phyloP scores from a whole-genome alignment of 1,140 invertebrate species.

The Plectrocnemia conspersa region DNA sequence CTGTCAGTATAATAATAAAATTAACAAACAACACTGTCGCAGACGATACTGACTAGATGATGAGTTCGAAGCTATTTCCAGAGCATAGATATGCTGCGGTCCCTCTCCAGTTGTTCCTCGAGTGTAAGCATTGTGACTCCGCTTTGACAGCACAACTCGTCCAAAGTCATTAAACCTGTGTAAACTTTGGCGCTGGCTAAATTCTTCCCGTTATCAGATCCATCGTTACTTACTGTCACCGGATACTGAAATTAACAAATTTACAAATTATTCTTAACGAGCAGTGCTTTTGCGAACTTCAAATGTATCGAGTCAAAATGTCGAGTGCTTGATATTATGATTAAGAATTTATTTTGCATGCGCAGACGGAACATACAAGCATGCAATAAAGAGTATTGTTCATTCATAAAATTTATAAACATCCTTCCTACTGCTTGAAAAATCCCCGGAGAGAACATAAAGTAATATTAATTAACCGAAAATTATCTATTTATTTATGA shows the following conservation, averaged over 20 bases:
- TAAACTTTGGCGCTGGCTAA: slow-evolving; percentile 53
- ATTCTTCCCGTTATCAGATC: slow-evolving; percentile 30
- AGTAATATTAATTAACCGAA: no score
- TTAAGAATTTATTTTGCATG: no score
- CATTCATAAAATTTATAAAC: no score
- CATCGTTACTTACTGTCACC: slow-evolving; percentile 48
- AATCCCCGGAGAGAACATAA: no score
- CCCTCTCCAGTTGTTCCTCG: slow-evolving; percentile 75
- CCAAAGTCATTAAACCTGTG: slow-evolving; percentile 70
- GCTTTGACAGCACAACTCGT: slow-evolving; percentile 79
- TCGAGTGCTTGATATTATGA: no score
- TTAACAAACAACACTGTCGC: not conserved
- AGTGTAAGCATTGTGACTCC: slow-evolving; percentile 68
- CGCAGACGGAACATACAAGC: no score
- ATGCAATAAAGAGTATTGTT: no score
- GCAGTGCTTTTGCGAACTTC: no score
- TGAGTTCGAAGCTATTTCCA: slow-evolving; percentile 56
- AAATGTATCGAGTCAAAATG: no score
- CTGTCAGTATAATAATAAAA: not conserved
- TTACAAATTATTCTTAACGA: no score
- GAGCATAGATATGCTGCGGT: slow-evolving; percentile 72
- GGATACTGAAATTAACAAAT: slow-evolving; percentile 49
- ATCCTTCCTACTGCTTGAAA: no score
- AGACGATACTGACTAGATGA: not conserved
- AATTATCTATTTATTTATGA: slow-evolving; percentile 8